Evolutionary conservation across 2,888 invertebrate genomes (phyloP).

Genomic region (Eurytoma californica): DNA sequence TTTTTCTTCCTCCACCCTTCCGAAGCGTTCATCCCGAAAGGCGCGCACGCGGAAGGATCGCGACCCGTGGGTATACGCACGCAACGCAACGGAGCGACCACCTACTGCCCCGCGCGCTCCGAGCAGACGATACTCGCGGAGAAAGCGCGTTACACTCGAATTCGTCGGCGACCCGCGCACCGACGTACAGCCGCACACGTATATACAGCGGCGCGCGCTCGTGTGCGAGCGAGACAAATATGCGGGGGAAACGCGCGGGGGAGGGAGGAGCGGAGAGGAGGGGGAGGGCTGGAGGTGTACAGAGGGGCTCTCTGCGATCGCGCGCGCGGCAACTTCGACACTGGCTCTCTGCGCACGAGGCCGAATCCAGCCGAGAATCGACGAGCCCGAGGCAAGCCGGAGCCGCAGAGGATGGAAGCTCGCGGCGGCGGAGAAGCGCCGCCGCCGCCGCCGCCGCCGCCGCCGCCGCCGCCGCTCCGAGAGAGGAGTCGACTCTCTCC

Average conservation of each 20-base stretch:
- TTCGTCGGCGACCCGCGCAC: background rate
- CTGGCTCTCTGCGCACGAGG: conserved; percentile 47
- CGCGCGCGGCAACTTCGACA: conserved; percentile 57
- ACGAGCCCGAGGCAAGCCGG: conserved; percentile 45
- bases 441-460: conserved; percentile 49
- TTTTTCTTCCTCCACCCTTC: no score
- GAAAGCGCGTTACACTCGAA: background rate
- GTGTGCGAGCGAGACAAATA: conserved; percentile 24
- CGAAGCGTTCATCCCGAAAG: no score
- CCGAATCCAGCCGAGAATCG: conserved; percentile 55
- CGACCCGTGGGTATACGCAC: no score
- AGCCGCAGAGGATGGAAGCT: conserved; percentile 27
- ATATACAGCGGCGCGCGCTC: conserved; percentile 3
- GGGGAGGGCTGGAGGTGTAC: background rate
- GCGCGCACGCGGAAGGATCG: no score
- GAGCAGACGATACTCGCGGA: background rate
- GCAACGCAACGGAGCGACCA: no score
- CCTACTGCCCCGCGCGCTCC: no score
- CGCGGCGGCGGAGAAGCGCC: conserved; percentile 39
- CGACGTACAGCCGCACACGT: background rate
- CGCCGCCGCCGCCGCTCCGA: conserved; percentile 38
- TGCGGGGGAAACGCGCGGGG: background rate
- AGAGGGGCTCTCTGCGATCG: conserved; percentile 53
- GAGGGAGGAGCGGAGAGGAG: background rate
- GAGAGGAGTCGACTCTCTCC: conserved; percentile 4